Conservation (phyloP, 2,888 invertebrate genomes). For the Lottia scabra region DNA sequence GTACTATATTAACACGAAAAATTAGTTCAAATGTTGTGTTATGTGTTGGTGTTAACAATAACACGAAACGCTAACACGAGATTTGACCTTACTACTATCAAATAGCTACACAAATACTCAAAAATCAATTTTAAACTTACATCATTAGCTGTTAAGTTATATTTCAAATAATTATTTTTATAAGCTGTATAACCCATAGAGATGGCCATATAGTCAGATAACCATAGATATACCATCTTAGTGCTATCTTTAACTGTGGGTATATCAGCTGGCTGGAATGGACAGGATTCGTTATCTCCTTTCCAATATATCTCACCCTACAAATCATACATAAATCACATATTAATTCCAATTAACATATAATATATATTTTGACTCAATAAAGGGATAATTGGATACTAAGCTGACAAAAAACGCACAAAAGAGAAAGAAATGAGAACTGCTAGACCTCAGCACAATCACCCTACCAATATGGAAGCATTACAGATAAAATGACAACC, state of each 20-base stretch:
- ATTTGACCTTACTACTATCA: too few relatives aligned
- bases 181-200: slow-evolving; percentile 41
- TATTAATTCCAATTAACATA: background rate
- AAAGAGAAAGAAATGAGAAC: too few relatives aligned
- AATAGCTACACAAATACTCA: too few relatives aligned
- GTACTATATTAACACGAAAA: too few relatives aligned
- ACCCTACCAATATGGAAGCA: too few relatives aligned
- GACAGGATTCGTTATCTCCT: slow-evolving; percentile 29
- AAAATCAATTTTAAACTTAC: slow-evolving; percentile 33
- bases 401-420: background rate
- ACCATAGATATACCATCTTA: slow-evolving; percentile 47
- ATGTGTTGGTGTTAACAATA: too few relatives aligned
- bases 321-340: background rate
- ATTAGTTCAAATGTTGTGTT: too few relatives aligned
- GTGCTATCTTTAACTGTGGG: slow-evolving; percentile 24
- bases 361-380: too few relatives aligned
- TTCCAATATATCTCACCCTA: slow-evolving; percentile 50
- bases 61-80: too few relatives aligned
- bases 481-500: too few relatives aligned
- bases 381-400: too few relatives aligned
- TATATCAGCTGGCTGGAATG: slow-evolving; percentile 36
- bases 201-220: slow-evolving; percentile 47
- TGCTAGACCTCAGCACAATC: too few relatives aligned
- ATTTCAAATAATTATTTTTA: slow-evolving; percentile 38
- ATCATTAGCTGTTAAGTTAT: slow-evolving; percentile 45